Base-by-base conservation (phyloP, 2,888 invertebrate genomes). In the Caradrina clavipalpis region DNA sequence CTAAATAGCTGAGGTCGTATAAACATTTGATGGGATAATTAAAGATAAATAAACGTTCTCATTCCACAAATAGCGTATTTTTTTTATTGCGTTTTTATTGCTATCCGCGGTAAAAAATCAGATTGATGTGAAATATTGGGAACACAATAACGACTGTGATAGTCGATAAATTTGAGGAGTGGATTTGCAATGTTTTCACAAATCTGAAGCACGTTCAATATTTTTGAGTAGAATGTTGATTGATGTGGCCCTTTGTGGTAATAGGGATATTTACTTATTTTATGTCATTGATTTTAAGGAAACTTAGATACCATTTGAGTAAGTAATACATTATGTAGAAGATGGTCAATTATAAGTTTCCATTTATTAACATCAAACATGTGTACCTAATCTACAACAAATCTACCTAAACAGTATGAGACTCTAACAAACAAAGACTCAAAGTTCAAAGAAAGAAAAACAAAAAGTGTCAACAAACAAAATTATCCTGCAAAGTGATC, bases 51-150 rank as follows among this genome's bases (percentile, higher is more conserved):
- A 69, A 73, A 69, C 57, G 49, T 62, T 47, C 21, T 19, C 35
- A 26, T 53, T 35, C 21, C 50, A 22, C 22, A 49, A 65, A 54
- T 31, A 3, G 10, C 35, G 22, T 55, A 39, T 63, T 51, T 21
- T 54, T 58, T 64, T 71, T 72, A 73, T 58, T 58, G 39, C 45
- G 11, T 31, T 65, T 72, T 58, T 61, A 65, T 59, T 66, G 66
- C 42, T 39, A 45, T 50, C 7, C 49, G 45, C 45, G 51, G 31
- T 39, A n/a, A 56, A 70, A 35, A 72, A 17, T 63, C 11, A 26
- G 51, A 63, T 78, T 60, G 74, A 72, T 60, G 50, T 57, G 39
- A 77, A 51, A 63, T 64, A 57, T 53, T 63, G 2, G n/a, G 22
- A 19, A 49, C 11, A 56, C 55, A 59, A 59, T 74, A 51, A 63